Base-by-base conservation (phyloP, 2,113 vertebrate species). In the Felis chaus region DNA sequence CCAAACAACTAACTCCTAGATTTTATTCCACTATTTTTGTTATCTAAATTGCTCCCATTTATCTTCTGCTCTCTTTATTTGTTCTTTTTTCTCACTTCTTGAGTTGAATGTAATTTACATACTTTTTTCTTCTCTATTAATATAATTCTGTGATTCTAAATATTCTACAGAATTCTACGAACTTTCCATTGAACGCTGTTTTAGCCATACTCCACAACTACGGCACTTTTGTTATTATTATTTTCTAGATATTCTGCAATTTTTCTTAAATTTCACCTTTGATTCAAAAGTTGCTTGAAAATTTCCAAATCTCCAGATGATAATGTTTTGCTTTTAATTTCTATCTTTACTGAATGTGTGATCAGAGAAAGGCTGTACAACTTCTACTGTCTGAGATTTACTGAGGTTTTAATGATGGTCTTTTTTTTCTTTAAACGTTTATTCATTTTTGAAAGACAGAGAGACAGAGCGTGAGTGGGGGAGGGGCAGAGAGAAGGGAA, bases 21-120 rank as follows among this genome's bases (percentile, higher is more conserved):
- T 29, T 71, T 85, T 73, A 84, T 69, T 84, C 8, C 86, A 39
- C 3, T 31, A 41, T 61, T 93, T 85, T 65, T 71, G 19, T 71
- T 86, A 80, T 55, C n/a, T 84, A 89, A 94, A 85, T 81, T 81
- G 73, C 48, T 74, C 79, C 31, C 87, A 94, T 78, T 89, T 89
- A 73, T 41, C 50, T 74, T 89, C 29, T 84, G 83, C 29, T 88
- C 83, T 57, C 21, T 69, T 53, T 68, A 55, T 33, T 68, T 66
- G 55, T 89, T 78, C 36, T 84, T 83, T 92, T 91, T 73, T 25
- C 55, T 66, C 66, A 91, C 48, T 73, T 89, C 36, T 21, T 87
- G 61, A 87, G 12, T 36, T 71, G 55, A 36, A 45, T 48, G 73
- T 88, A 78, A 61, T n/a, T 61, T 33, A 89, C 33, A 89, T 69